Evolutionary conservation across 2,113 vertebrate genomes (phyloP).

Genomic region (Chitala chitala): DNA sequence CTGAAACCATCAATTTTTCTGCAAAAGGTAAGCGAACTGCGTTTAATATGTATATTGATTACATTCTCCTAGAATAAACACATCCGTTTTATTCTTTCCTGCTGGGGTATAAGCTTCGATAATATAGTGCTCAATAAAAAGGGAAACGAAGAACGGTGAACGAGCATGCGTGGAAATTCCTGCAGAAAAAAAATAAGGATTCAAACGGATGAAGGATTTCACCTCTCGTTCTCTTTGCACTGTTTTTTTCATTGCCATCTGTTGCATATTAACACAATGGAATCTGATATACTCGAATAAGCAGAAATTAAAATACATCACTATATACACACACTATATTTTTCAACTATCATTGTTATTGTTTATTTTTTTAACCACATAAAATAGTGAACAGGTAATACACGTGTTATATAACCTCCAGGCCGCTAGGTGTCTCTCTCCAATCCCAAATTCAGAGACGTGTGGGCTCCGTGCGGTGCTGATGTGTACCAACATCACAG

Average conservation of each 20-base stretch:
- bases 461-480: background rate
- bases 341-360: background rate
- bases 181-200: constrained; percentile 22
- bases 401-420: background rate
- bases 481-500: constrained; percentile 3
- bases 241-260: background rate
- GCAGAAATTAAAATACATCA: background rate
- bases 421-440: constrained; percentile 8
- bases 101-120: background rate
- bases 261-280: background rate
- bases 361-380: background rate
- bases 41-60: no score
- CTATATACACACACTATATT: background rate
- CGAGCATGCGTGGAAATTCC: constrained; percentile 30
- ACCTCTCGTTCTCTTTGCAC: background rate
- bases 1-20: no score
- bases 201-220: background rate
- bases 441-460: background rate
- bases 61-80: background rate
- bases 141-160: background rate
- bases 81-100: background rate
- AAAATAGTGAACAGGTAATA: background rate
- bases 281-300: background rate
- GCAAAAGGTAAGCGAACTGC: no score
- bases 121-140: constrained; percentile 7